Evolutionary conservation across 2,797 vertebrate species (phyloP).

Genomic region (Tragelaphus oryx): DNA sequence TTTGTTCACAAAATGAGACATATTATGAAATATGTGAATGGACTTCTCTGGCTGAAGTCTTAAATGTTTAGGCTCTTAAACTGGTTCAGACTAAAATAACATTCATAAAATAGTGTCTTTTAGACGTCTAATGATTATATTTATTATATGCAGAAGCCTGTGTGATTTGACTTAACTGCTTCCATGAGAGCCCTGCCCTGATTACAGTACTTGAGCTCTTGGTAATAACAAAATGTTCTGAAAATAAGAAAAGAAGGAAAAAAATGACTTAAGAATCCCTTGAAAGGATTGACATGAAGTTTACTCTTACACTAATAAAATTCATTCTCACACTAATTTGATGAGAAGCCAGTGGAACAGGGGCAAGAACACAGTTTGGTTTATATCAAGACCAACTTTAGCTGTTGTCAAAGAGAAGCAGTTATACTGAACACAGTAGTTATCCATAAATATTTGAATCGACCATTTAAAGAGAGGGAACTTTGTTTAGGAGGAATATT

Average conservation of each 20-base stretch:
- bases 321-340: background rate
- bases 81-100: slow-evolving; percentile 38
- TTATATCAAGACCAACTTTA: background rate
- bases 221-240: background rate
- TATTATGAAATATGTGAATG: slow-evolving; percentile 54
- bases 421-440: background rate
- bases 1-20: slow-evolving; percentile 59
- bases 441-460: background rate
- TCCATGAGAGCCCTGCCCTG: background rate
- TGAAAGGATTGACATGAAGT: background rate
- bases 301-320: background rate
- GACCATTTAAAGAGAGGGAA: background rate
- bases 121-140: background rate
- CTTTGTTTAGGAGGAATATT: background rate
- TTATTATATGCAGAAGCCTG: background rate
- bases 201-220: background rate
- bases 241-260: background rate
- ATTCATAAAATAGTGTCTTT: background rate
- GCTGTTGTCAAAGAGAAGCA: background rate
- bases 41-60: slow-evolving; percentile 26
- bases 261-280: background rate
- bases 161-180: background rate
- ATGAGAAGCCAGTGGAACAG: background rate
- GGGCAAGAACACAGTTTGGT: background rate
- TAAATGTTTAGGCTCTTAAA: slow-evolving; percentile 41